These are phyloP conservation scores for Percopsis transmontana DNA, from an alignment of 2,113 vertebrate species.

Conservation along the genomic window DNA sequence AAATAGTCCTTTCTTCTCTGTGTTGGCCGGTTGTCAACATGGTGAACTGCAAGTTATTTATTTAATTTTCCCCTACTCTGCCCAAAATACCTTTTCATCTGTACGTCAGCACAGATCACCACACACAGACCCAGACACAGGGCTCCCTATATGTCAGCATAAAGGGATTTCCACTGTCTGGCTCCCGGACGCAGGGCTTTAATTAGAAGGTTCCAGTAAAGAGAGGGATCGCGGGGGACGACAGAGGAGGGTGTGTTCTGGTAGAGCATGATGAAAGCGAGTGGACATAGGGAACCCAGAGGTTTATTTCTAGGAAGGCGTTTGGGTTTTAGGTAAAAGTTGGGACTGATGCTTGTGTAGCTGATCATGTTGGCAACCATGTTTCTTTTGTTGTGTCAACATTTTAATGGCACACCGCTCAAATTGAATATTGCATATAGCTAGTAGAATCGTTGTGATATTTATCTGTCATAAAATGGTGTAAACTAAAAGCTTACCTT, in stretches of 20 bases:
- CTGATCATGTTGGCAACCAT: too few relatives aligned
- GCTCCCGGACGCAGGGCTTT: slow-evolving; percentile 38
- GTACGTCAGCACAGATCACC: slow-evolving; percentile 22
- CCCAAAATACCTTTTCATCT: slow-evolving; percentile 31
- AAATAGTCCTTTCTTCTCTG: too few relatives aligned
- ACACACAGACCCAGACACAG: slow-evolving; percentile 28
- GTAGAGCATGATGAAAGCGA: not conserved
- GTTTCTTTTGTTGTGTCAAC: too few relatives aligned
- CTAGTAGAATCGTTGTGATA: not conserved
- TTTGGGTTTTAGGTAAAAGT: not conserved
- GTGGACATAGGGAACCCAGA: not conserved
- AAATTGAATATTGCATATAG: not conserved
- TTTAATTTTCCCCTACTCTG: not conserved
- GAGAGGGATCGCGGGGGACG: slow-evolving; percentile 21
- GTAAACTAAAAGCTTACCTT: not conserved
- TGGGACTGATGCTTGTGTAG: too few relatives aligned
- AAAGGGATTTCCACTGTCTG: slow-evolving; percentile 45
- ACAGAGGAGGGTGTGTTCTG: slow-evolving; percentile 6
- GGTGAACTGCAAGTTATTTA: too few relatives aligned
- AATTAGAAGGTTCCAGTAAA: slow-evolving; percentile 21
- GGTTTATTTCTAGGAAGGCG: not conserved
- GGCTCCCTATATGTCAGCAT: slow-evolving; percentile 33
- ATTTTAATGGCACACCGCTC: not conserved
- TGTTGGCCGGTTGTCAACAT: too few relatives aligned
- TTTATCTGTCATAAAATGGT: slow-evolving; percentile 1